These are phyloP conservation scores for Anarhynchus alexandrinus DNA, from an alignment of 2,113 vertebrate species.

Conservation along the genomic window DNA sequence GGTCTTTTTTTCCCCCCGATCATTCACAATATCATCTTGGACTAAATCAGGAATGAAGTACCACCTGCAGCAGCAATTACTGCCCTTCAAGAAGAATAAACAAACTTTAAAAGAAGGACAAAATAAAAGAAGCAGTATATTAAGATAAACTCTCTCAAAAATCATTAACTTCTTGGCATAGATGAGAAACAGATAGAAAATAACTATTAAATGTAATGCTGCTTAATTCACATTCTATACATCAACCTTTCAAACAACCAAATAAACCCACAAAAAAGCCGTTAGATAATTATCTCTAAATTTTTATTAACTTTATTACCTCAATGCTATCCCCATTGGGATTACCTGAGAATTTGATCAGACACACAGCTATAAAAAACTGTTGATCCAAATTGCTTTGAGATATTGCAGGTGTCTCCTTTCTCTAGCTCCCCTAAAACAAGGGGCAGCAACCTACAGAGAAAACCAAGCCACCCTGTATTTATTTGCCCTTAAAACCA, in stretches of 20 bases:
- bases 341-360: slow-evolving; percentile 60
- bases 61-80: not conserved
- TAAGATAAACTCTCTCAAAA: not conserved
- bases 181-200: not conserved
- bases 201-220: not conserved
- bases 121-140: not conserved
- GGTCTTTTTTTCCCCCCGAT: not conserved
- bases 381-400: slow-evolving; percentile 12
- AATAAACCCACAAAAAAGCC: slow-evolving; percentile 1
- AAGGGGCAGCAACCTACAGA: not conserved
- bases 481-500: slow-evolving; percentile 7
- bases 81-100: not conserved
- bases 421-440: not conserved
- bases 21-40: not conserved
- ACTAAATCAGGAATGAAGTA: not conserved
- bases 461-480: not conserved
- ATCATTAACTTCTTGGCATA: not conserved
- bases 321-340: slow-evolving; percentile 6
- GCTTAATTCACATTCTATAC: not conserved
- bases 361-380: slow-evolving; percentile 35
- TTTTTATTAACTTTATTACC: slow-evolving; percentile 48
- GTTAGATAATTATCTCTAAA: slow-evolving; percentile 40
- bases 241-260: slow-evolving; percentile 38
- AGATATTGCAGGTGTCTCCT: slow-evolving; percentile 12
- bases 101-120: not conserved